A percentile compares a stretch with the other conserved stretches of the same genome.
These are phyloP conservation scores for Ridgeia piscesae DNA, from an alignment of 1,140 invertebrate genomes.

Conservation along the genomic window DNA sequence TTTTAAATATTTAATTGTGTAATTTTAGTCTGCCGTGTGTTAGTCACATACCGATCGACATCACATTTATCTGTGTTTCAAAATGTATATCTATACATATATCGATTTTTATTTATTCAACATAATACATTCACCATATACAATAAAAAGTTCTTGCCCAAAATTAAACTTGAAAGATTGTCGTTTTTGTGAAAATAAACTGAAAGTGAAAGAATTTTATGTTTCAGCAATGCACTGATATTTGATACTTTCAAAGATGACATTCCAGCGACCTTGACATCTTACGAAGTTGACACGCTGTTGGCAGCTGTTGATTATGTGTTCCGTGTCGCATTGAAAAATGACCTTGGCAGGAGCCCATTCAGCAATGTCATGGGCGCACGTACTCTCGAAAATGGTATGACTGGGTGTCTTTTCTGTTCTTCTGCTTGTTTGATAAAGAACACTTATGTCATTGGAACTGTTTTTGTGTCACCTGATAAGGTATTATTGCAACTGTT, in stretches of 20 bases:
- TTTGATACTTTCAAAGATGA: conserved; percentile 1
- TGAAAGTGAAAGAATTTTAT: neutral
- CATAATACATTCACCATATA: too few species aligned
- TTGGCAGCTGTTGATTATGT: neutral
- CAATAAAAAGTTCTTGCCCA: too few species aligned
- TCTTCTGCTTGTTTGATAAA: neutral
- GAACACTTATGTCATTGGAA: neutral
- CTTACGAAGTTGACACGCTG: neutral
- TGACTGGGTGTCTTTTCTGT: neutral
- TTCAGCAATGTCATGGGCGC: neutral
- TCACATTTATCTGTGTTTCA: too few species aligned
- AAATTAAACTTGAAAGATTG: too few species aligned
- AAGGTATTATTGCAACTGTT: neutral
- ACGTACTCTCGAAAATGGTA: neutral
- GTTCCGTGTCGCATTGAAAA: neutral
- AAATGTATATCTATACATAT: too few species aligned
- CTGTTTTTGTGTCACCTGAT: neutral
- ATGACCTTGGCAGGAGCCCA: neutral
- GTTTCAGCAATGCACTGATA: neutral
- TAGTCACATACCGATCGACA: too few species aligned
- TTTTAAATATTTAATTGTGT: too few species aligned
- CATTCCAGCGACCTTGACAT: neutral
- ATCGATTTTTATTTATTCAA: too few species aligned
- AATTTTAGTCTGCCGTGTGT: too few species aligned
- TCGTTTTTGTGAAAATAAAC: too few species aligned